A percentile compares a stretch with the other conserved stretches of the same genome.
Evolutionary conservation across 1,140 invertebrate species (phyloP).

Genomic region (Meteorus sp.): DNA sequence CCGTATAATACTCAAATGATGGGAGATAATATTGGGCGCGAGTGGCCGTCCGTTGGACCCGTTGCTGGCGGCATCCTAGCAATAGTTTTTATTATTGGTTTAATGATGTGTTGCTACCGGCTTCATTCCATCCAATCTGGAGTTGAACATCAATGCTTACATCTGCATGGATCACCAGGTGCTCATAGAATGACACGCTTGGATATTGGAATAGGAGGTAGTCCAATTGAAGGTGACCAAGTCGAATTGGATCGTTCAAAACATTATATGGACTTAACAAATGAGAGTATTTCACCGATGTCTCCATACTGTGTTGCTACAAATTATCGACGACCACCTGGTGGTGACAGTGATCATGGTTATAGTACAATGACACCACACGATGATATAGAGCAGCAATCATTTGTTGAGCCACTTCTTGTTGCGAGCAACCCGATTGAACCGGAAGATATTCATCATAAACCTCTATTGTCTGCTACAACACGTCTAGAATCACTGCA

Average conservation of each 20-base stretch:
- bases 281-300: constrained; percentile 66
- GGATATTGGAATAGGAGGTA: constrained; percentile 39
- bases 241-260: constrained; percentile 53
- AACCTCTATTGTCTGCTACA: constrained; percentile 47
- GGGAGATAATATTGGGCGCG: constrained; percentile 53
- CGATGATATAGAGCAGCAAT: constrained; percentile 81
- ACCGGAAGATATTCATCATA: constrained; percentile 42
- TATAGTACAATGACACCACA: constrained; percentile 95
- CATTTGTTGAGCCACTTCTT: constrained; percentile 68
- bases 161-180: constrained; percentile 51
- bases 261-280: constrained; percentile 63
- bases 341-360: constrained; percentile 88
- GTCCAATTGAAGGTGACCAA: constrained; percentile 16
- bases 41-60: constrained; percentile 65
- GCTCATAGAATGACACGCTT: constrained; percentile 53
- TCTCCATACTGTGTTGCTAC: constrained; percentile 88
- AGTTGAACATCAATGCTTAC: constrained; percentile 53
- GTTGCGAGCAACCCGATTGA: constrained; percentile 53
- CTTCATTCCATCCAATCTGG: constrained; percentile 53
- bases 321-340: constrained; percentile 75
- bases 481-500: constrained; percentile 61
- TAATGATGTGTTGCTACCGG: constrained; percentile 68
- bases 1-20: constrained; percentile 59
- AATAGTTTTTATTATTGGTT: constrained; percentile 64
- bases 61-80: constrained; percentile 68